phyloP scores from a whole-genome alignment of 2,797 vertebrate species.

The Lepilemur septentrionalis region DNA sequence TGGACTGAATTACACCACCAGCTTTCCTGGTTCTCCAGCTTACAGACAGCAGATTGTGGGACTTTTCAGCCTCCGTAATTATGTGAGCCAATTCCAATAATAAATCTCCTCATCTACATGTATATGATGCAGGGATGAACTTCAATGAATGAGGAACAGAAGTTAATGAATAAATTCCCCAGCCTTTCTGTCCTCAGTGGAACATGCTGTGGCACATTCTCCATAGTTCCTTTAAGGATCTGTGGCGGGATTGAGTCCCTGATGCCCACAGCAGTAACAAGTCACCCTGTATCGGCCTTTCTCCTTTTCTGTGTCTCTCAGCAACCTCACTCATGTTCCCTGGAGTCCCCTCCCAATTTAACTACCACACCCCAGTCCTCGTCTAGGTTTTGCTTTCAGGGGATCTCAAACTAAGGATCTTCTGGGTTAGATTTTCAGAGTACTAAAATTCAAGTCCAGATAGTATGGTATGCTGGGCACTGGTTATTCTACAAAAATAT shows the following conservation, averaged over 20 bases:
- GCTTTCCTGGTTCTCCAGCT: not conserved
- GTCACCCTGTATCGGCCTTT: not conserved
- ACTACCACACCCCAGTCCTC: not conserved
- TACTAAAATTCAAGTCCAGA: not conserved
- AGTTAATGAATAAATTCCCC: not conserved
- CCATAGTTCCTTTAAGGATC: not conserved
- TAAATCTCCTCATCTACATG: not conserved
- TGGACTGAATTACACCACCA: not conserved
- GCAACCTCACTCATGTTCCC: not conserved
- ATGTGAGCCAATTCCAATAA: not conserved
- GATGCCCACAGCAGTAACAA: not conserved
- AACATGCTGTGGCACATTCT: not conserved
- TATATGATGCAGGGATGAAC: not conserved
- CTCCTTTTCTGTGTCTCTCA: not conserved
- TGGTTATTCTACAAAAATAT: not conserved
- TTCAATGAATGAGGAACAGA: not conserved
- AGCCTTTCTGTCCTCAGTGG: not conserved
- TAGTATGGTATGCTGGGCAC: not conserved
- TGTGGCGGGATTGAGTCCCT: not conserved
- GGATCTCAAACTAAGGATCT: not conserved
- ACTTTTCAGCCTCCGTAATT: not conserved
- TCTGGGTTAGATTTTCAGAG: not conserved
- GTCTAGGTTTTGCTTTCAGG: not conserved
- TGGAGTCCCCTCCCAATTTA: not conserved
- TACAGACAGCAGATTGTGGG: not conserved